phyloP scores from a whole-genome alignment of 2,113 vertebrate genomes.

The Chloebia gouldiae region DNA sequence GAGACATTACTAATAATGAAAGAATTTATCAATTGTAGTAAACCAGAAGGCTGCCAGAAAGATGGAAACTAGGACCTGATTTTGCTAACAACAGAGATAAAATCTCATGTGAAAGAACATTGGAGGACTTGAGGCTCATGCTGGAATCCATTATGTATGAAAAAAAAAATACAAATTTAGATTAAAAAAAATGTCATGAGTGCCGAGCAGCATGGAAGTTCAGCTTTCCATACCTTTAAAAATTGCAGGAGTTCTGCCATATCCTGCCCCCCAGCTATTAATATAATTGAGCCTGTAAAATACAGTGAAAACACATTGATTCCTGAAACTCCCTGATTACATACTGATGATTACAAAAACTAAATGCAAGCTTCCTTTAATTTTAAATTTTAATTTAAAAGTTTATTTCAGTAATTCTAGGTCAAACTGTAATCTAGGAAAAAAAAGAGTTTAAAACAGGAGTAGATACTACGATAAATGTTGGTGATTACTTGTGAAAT shows the following conservation, averaged over 20 bases:
- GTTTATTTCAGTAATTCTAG: neutral
- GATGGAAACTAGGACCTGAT: neutral
- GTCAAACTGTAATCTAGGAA: neutral
- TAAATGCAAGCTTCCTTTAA: neutral
- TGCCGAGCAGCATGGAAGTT: neutral
- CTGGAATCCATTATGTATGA: neutral
- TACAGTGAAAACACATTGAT: neutral
- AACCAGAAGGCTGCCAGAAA: neutral
- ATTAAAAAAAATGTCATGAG: neutral
- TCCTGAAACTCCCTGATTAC: neutral
- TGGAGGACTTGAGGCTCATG: neutral
- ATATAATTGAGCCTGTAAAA: neutral
- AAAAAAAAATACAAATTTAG: neutral
- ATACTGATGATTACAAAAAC: accelerated
- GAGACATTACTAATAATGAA: neutral
- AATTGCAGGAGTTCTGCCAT: neutral
- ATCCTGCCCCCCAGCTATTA: neutral
- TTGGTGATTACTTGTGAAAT: neutral
- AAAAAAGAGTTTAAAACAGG: neutral
- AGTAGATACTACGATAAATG: neutral
- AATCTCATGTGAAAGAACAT: neutral
- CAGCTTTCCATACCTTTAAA: neutral
- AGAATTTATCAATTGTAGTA: neutral
- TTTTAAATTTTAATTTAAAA: neutral
- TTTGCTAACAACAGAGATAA: neutral